These are phyloP conservation scores for Zhuqinia jingwanae DNA, from an alignment of 2,888 invertebrate species.

Conservation along the genomic window DNA sequence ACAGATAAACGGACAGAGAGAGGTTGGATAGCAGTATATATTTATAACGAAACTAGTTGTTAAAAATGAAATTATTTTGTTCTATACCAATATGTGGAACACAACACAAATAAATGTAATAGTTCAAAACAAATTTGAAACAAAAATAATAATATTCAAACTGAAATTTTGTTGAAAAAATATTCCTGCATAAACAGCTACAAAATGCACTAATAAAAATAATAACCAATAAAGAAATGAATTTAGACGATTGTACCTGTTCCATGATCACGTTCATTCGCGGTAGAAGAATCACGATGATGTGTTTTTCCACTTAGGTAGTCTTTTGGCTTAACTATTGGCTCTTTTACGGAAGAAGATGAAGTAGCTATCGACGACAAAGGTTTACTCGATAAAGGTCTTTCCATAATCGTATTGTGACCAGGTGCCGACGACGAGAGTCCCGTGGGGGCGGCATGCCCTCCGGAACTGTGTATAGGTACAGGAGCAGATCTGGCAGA, in stretches of 20 bases:
- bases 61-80: too few relatives aligned
- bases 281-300: slow-evolving; percentile 50
- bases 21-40: too few relatives aligned
- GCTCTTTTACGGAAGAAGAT: slow-evolving; percentile 61
- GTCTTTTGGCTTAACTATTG: slow-evolving; percentile 69
- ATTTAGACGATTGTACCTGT: slow-evolving; percentile 61
- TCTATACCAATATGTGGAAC: background rate
- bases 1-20: too few relatives aligned
- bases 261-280: slow-evolving; percentile 69
- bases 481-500: slow-evolving; percentile 78
- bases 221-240: background rate
- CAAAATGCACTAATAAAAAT: background rate
- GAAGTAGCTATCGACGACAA: slow-evolving; percentile 41
- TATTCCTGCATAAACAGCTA: too few relatives aligned
- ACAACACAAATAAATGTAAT: background rate
- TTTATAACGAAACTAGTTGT: too few relatives aligned
- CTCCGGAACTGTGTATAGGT: slow-evolving; percentile 72
- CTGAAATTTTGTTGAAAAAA: too few relatives aligned
- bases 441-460: slow-evolving; percentile 53
- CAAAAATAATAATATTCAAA: too few relatives aligned
- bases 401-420: slow-evolving; percentile 69
- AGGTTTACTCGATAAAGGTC: slow-evolving; percentile 60
- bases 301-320: slow-evolving; percentile 61
- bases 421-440: slow-evolving; percentile 67
- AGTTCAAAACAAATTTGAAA: background rate